Percentiles rank a stretch among this genome's conserved stretches.
These are phyloP conservation scores for Heteronetta atricapilla DNA, from an alignment of 2,113 vertebrate species.

Conservation along the genomic window DNA sequence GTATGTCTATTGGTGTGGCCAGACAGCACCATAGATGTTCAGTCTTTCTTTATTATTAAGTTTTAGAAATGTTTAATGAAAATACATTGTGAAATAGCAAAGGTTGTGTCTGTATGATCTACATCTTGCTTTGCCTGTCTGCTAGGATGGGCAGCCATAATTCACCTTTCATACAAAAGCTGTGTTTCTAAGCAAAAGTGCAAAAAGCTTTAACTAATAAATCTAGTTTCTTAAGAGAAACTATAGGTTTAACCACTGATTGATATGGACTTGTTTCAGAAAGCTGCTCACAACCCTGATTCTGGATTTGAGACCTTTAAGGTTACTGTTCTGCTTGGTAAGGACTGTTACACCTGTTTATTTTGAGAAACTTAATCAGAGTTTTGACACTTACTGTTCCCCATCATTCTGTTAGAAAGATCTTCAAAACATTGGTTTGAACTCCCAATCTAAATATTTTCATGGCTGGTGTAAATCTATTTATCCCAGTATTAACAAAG, in stretches of 20 bases:
- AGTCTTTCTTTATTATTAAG: background rate
- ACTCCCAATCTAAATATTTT: background rate
- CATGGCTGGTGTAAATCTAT: background rate
- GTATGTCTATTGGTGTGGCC: too few relatives aligned
- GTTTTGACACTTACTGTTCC: background rate
- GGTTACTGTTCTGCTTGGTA: background rate
- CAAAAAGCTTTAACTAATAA: background rate
- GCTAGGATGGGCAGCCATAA: background rate
- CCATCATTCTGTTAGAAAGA: rapidly evolving
- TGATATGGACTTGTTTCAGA: background rate
- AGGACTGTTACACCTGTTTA: background rate
- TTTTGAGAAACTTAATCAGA: background rate
- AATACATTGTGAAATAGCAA: background rate
- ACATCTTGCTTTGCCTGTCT: background rate
- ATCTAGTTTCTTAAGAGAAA: rapidly evolving
- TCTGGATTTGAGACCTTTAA: background rate
- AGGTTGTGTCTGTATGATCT: rapidly evolving
- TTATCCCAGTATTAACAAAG: background rate
- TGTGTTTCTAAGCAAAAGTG: background rate
- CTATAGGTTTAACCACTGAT: rapidly evolving
- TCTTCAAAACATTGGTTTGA: background rate
- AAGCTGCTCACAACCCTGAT: too few relatives aligned
- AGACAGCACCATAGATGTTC: rapidly evolving
- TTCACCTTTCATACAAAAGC: background rate
- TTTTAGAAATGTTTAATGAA: background rate